These are phyloP conservation scores for Psammodynastes pulverulentus DNA, from an alignment of 2,113 vertebrate genomes.

Conservation along the genomic window DNA sequence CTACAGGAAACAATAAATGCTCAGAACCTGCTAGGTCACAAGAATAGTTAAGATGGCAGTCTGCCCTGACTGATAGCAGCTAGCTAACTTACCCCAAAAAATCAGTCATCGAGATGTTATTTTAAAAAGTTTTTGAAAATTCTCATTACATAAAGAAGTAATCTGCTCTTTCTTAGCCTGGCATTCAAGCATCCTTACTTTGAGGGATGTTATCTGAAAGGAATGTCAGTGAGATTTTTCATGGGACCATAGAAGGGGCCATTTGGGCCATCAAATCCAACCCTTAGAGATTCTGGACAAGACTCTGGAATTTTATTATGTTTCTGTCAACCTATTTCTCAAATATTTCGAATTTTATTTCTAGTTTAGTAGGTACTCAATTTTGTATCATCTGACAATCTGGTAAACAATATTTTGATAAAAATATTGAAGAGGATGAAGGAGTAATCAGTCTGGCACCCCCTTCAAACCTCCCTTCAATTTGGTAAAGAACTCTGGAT, in stretches of 20 bases:
- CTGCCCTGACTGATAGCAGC: not conserved
- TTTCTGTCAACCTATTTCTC: not conserved
- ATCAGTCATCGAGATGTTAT: not conserved
- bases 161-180: not conserved
- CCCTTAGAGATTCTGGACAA: not conserved
- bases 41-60: not conserved
- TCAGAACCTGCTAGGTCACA: not conserved
- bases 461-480: not conserved
- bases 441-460: not conserved
- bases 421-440: not conserved
- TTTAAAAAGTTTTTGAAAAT: not conserved
- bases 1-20: not conserved
- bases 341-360: not conserved
- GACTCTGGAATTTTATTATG: not conserved
- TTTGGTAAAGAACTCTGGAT: not conserved
- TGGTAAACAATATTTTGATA: not conserved
- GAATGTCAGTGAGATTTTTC: not conserved
- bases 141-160: not conserved
- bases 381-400: not conserved
- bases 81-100: not conserved
- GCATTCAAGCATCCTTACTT: not conserved
- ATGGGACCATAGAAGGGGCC: not conserved
- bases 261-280: not conserved
- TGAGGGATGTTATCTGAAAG: not conserved
- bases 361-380: not conserved